phyloP scores from a whole-genome alignment of 2,113 vertebrate species.

The Tyrannus savana region DNA sequence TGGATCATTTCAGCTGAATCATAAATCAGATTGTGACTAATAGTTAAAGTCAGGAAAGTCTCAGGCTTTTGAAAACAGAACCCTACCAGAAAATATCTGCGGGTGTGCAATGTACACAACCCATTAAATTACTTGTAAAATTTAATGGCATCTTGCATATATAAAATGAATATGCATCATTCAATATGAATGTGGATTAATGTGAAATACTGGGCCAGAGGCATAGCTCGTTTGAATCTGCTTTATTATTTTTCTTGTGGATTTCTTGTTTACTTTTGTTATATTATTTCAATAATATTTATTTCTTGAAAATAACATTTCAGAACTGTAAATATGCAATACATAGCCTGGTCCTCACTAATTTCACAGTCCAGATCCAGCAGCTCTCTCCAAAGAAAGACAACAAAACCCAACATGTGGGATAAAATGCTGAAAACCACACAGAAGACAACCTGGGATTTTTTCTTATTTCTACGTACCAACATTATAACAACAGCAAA shows the following conservation, averaged over 20 bases:
- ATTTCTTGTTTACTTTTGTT: neutral
- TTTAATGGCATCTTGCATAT: neutral
- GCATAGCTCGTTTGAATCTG: neutral
- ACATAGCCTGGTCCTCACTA: neutral
- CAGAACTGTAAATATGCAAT: neutral
- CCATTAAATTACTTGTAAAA: neutral
- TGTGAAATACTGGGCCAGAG: neutral
- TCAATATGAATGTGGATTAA: neutral
- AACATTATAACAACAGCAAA: neutral
- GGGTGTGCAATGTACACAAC: neutral
- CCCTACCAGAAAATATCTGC: neutral
- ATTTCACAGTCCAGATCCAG: neutral
- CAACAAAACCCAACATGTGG: neutral
- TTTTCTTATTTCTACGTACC: neutral
- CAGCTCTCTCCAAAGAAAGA: neutral
- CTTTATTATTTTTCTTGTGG: neutral
- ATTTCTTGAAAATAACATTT: neutral
- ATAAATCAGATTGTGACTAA: constrained; percentile 30
- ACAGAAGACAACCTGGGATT: accelerated
- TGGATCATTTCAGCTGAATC: constrained; percentile 1
- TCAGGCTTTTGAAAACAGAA: neutral
- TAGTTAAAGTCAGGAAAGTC: neutral
- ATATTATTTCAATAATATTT: neutral
- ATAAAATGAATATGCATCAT: neutral
- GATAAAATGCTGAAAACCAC: neutral